These are phyloP conservation scores for Zelostemma sp. DNA, from an alignment of 1,140 invertebrate species.

Conservation along the genomic window DNA sequence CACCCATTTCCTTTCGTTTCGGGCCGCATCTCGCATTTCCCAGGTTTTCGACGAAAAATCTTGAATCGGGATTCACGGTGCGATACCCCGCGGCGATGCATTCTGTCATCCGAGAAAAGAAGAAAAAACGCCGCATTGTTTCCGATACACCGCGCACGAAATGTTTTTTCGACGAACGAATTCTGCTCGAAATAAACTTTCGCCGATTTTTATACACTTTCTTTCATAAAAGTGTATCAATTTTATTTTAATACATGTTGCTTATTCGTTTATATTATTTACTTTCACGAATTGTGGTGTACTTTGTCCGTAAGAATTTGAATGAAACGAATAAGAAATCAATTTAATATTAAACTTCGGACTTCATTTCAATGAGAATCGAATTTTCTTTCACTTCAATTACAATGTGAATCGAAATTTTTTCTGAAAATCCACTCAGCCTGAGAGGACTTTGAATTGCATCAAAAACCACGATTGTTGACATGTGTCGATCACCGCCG, in stretches of 20 bases:
- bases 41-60: slow-evolving; percentile 34
- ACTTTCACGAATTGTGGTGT: too few species aligned
- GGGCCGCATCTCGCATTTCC: slow-evolving; percentile 35
- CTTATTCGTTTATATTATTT: too few species aligned
- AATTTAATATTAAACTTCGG: too few species aligned
- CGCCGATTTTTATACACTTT: neutral
- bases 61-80: slow-evolving; percentile 32
- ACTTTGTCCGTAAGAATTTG: too few species aligned
- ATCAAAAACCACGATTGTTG: too few species aligned
- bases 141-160: slow-evolving; percentile 23
- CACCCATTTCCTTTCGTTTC: slow-evolving; percentile 53
- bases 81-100: slow-evolving; percentile 40
- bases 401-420: too few species aligned
- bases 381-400: too few species aligned
- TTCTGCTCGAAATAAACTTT: neutral
- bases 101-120: slow-evolving; percentile 22
- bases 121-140: slow-evolving; percentile 29
- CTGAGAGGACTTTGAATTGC: too few species aligned
- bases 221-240: neutral
- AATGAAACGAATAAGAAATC: too few species aligned
- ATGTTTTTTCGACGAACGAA: slow-evolving; percentile 7
- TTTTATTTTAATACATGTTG: neutral
- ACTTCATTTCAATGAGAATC: too few species aligned
- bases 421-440: too few species aligned
- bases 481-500: too few species aligned